Evolutionary conservation across 2,888 invertebrate genomes (phyloP), one percentile per base, ranked within the genome.

Genomic region (Desoria tigrina): DNA sequence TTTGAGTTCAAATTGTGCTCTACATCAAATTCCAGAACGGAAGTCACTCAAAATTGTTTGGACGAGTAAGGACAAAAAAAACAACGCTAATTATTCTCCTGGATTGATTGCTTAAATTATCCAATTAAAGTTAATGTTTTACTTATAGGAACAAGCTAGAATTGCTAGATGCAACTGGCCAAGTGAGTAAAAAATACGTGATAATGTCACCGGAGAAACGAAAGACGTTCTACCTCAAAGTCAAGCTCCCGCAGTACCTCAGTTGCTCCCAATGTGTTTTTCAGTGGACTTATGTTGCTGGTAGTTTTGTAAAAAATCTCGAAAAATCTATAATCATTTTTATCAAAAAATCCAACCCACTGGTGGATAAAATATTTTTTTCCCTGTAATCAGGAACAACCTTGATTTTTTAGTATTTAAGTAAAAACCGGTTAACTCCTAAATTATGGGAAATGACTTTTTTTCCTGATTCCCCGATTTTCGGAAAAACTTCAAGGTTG

Each of bases 241-340:
- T 93, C 0, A 84, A 87, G 2, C 82, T 94, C 60, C 94, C 94
- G 0, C 84, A 90, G 0, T 91, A 88, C 77, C 80, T 94, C 1
- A 92, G 91, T 0, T 94, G 94, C 78, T 87, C 90, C 0, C 92
- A 92, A 77, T 94, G 94, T 78, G 90, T 94, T 2, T 79, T 94
- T n/a, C 93, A 94, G 79, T 94, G 94, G 94, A 92, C 88, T 63
- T 94, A 94, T 79, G 90, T 88, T 75, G 92, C 94, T 66, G 90
- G 90, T 85, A 77, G 71, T 27, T 21, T 9, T 42, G 7, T 45
- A 45, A 18, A 6, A 6, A 6, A 45, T 45, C 16, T 45, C 6
- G n/a, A 21, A 7, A 6, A 45, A 4, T 16, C 23, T 45, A 45
- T 45, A 32, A 32, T 32, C 32, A 4, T n/a, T n/a, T 32, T 32